Conservation (phyloP, 2,113 vertebrate species). For the Meles meles region DNA sequence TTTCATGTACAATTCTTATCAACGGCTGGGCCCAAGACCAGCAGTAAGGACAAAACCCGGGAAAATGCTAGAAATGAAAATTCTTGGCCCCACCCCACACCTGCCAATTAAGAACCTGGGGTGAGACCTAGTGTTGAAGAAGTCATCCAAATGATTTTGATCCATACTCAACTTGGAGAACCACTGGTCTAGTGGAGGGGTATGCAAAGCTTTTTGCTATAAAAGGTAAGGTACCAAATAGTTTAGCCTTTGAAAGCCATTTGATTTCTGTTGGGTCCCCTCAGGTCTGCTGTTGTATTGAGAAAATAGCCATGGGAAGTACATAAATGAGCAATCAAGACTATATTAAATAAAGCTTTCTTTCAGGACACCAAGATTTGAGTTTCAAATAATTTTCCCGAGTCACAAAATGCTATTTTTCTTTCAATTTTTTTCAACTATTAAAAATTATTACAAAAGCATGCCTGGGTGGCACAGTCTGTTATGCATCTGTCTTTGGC, state of each 20-base stretch:
- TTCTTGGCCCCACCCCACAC: accelerated
- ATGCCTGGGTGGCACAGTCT: neutral
- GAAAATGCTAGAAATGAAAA: neutral
- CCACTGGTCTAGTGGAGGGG: accelerated
- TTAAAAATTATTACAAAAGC: neutral
- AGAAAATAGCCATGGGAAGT: neutral
- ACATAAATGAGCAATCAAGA: no score
- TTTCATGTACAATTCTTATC: neutral
- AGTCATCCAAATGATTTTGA: neutral
- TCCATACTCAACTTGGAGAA: neutral
- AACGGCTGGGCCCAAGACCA: neutral
- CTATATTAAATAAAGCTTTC: neutral
- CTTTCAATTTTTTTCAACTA: neutral
- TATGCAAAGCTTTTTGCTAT: neutral
- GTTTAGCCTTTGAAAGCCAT: neutral
- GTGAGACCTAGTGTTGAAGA: neutral
- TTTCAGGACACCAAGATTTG: neutral
- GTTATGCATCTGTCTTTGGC: neutral
- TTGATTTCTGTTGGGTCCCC: no score
- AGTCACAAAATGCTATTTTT: neutral
- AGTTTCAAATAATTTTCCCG: neutral
- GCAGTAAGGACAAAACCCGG: neutral
- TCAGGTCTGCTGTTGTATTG: neutral
- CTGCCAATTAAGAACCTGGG: neutral
- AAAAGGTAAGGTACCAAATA: neutral